Evolutionary conservation across 2,888 invertebrate species (phyloP), one percentile per base, ranked within the genome.

Genomic region (Thereva nobilitata): DNA sequence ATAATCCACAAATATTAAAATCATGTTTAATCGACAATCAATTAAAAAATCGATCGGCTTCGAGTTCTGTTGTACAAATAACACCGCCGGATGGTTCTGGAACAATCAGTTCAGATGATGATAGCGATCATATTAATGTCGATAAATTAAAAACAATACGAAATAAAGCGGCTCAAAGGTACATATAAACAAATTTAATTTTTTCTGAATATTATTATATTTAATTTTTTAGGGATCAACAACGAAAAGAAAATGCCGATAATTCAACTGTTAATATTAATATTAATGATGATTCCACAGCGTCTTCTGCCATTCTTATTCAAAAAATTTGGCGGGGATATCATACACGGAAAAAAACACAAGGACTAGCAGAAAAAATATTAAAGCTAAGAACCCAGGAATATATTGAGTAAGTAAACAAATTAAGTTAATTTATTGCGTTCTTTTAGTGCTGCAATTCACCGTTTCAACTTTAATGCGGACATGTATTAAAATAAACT

Each of bases 281-380:
- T 61, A 67, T 35, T 64, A 71, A 72, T 65, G 73, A 76, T 45
- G 73, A 75, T 53, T 40, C 50, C 8, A 78, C 79, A 0, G 84
- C 84, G 72, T 75, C 77, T 1, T 86, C 93, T 0, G 93, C 92
- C 0, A 86, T 91, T 41, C 88, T 87, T 37, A 93, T 94, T 75
- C 94, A 94, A 81, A 90, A 89, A 79, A 86, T 90, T 81, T 94
- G 94, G 94, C 82, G 93, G 35, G 93, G 94, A 0, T 93, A 91
- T 78, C 85, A 88, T 54, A 89, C 91, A 44, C 83, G 93, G 73
- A 91, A 92, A 71, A 79, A 78, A 76, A 79, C 77, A 23, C 78
- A 79, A 54, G 75, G 86, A 80, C 73, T 80, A 82, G 77, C 86
- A 1, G 85, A 90, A 72, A 88, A 88, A 38, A 85, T 93, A 54